phyloP scores from a whole-genome alignment of 2,797 vertebrate genomes.

The Glossophaga mutica region DNA sequence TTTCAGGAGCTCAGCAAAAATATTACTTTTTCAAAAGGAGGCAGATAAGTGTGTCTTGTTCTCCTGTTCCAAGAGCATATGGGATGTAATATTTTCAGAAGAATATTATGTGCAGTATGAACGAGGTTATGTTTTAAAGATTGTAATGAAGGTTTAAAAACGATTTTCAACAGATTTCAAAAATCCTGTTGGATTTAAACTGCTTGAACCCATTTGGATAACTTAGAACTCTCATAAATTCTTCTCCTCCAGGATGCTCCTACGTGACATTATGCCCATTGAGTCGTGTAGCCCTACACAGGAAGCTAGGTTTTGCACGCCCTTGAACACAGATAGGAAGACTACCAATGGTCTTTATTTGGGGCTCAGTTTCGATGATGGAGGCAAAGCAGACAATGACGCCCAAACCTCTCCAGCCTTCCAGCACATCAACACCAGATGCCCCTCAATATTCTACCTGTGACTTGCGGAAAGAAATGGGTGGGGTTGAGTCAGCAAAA shows the following conservation, averaged over 20 bases:
- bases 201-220: background rate
- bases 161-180: constrained; percentile 35
- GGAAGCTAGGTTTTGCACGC: background rate
- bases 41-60: background rate
- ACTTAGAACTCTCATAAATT: background rate
- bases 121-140: constrained; percentile 34
- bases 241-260: background rate
- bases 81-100: constrained; percentile 35
- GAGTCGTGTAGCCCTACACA: background rate
- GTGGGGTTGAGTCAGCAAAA: background rate
- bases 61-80: background rate
- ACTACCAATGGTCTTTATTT: background rate
- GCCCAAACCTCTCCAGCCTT: background rate
- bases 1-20: constrained; percentile 6
- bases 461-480: background rate
- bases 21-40: background rate
- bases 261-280: background rate
- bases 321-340: background rate
- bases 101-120: background rate
- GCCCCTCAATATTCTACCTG: background rate
- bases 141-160: constrained; percentile 13
- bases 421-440: background rate
- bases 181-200: constrained; percentile 18
- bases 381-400: background rate
- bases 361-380: background rate